Base-by-base conservation (phyloP, 2,888 invertebrate species). In the Perizoma affinitatum region DNA sequence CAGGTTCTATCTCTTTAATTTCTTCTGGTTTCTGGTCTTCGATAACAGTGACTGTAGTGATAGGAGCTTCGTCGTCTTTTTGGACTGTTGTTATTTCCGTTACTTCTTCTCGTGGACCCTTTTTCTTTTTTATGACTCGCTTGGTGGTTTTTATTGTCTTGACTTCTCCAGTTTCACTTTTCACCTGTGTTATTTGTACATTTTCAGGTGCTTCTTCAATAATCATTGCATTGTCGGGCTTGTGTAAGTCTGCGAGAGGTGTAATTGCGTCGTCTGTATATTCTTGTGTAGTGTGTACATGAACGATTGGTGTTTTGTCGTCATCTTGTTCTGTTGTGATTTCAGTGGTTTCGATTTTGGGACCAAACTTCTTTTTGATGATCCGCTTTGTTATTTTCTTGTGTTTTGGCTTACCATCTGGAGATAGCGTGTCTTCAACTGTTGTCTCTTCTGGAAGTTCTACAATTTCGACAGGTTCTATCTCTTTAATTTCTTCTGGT, bases 111-210 rank as follows among this genome's bases (percentile, higher is more conserved):
- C 9, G 4, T 40, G 40, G 40, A 22, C 44, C 44, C 11, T 46
- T 46, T 34, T 34, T 46, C 34, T 46, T 34, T 9, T 34, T 34
- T 8, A 34, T 6, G 11, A 36, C n/a, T 2, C 46, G 46, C n/a
- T 38, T 4, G 4, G 4, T 38, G 38, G 38, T 7, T 38, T 38
- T 38, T 4, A 38, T 38, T 38, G 6, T 38, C 6, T 5, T 38
- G 6, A 38, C 6, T 38, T 38, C 8, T 4, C 38, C 81, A 66
- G 78, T 70, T 45, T 77, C 64, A 4, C 86, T 84, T n/a, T 78
- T 74, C 11, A 87, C 82, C 70, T 88, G 83, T 5, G 85, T 61
- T 0, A 72, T 67, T 70, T 66, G 46, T 3, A 68, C 66, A 6
- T 64, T 38, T 9, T 41, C 42, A 42, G 10, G 42, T 10, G 42